Evolutionary conservation across 2,888 invertebrate genomes (phyloP).

Genomic region (Melanostoma scalare): DNA sequence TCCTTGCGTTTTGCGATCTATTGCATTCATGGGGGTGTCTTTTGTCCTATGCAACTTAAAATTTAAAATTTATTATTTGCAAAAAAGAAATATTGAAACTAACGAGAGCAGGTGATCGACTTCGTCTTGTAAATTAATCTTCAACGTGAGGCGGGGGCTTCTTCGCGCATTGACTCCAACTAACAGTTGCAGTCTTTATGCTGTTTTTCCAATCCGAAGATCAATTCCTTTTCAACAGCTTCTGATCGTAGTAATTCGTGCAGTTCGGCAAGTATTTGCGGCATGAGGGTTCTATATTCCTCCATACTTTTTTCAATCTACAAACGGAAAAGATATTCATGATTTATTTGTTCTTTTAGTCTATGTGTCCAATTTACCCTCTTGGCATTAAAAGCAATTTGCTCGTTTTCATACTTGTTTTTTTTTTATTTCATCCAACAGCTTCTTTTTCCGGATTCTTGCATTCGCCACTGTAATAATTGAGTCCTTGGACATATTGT

Average conservation of each 20-base stretch:
- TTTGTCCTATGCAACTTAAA: too few species aligned
- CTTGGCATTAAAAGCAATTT: slow-evolving; percentile 60
- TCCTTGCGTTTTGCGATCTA: too few species aligned
- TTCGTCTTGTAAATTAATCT: too few species aligned
- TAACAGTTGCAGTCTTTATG: too few species aligned
- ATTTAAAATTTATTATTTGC: too few species aligned
- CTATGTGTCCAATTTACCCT: slow-evolving; percentile 54
- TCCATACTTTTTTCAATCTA: slow-evolving; percentile 52
- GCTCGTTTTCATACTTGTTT: slow-evolving; percentile 73
- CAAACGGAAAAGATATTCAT: slow-evolving; percentile 13
- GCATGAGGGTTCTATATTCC: slow-evolving; percentile 40
- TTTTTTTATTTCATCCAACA: slow-evolving; percentile 66
- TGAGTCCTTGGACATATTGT: slow-evolving; percentile 77
- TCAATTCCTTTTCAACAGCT: too few species aligned
- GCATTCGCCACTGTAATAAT: slow-evolving; percentile 75
- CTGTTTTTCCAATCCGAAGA: too few species aligned
- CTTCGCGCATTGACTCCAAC: too few species aligned
- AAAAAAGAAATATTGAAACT: too few species aligned
- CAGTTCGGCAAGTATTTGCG: slow-evolving; percentile 64
- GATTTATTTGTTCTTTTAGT: slow-evolving; percentile 59
- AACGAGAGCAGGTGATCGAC: too few species aligned
- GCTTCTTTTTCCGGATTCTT: slow-evolving; percentile 69
- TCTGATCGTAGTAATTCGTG: slow-evolving; percentile 57
- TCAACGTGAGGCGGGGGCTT: too few species aligned
- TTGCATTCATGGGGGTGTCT: too few species aligned